Conservation (phyloP, 2,797 vertebrate genomes). For the Lindbergichthys nudifrons region DNA sequence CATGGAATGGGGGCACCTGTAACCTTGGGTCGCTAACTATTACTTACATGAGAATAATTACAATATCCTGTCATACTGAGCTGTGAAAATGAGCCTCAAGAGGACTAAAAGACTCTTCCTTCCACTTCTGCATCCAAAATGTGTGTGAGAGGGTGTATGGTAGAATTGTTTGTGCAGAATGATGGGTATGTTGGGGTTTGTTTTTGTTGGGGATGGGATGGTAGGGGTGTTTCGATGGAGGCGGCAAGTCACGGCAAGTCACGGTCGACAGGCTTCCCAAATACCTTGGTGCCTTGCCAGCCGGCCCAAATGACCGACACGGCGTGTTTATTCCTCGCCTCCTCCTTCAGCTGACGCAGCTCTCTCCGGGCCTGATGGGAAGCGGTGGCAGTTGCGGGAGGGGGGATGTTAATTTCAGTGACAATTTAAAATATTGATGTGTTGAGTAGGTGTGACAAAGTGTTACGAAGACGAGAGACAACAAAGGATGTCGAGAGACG, state of each 20-base stretch:
- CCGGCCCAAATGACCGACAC: conserved; percentile 99
- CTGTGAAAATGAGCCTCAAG: not conserved
- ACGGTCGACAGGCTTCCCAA: conserved; percentile 79
- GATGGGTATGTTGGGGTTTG: conserved; percentile 28
- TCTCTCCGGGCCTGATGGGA: conserved; percentile 92
- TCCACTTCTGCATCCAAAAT: conserved; percentile 16
- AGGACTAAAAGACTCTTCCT: not conserved
- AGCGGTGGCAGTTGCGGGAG: conserved; percentile 69
- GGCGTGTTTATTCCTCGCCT: conserved; percentile 95
- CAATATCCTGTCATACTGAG: not conserved
- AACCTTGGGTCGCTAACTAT: not conserved
- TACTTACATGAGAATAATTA: conserved; percentile 1
- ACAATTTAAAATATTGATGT: conserved; percentile 40
- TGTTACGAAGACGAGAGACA: conserved; percentile 25
- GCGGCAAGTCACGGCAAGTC: conserved; percentile 67
- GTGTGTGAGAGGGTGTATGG: not conserved
- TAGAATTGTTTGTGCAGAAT: conserved; percentile 30
- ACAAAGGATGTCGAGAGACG: conserved; percentile 7
- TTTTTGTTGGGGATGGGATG: not conserved
- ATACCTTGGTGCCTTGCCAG: conserved; percentile 99
- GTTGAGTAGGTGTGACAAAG: conserved; percentile 34
- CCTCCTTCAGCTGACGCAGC: conserved; percentile 96
- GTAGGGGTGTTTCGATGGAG: conserved; percentile 51
- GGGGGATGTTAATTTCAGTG: conserved; percentile 61
- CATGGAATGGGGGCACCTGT: too few species aligned